Conservation (phyloP, 2,797 vertebrate genomes). For the Hoplostethus mediterraneus region DNA sequence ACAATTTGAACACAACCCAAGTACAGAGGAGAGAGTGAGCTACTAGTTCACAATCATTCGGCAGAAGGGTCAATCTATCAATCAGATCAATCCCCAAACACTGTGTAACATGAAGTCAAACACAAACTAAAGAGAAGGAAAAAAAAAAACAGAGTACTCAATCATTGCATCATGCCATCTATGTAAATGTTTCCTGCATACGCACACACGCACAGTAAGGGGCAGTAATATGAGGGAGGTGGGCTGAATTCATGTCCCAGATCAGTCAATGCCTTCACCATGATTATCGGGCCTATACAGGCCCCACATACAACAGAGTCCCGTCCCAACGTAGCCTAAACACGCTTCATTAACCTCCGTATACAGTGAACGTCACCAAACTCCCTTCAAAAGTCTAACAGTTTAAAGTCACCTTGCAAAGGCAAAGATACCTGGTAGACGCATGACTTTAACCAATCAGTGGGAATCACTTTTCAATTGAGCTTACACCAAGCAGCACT, state of each 20-base stretch:
- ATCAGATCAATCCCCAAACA: constrained; percentile 62
- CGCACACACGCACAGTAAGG: constrained; percentile 37
- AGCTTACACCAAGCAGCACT: neutral
- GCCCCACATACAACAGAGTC: constrained; percentile 14
- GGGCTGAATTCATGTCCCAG: constrained; percentile 49
- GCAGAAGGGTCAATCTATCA: constrained; percentile 69
- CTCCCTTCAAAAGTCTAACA: constrained; percentile 17
- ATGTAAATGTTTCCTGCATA: constrained; percentile 38
- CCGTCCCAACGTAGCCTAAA: constrained; percentile 19
- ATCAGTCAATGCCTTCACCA: constrained; percentile 53
- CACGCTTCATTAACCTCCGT: neutral
- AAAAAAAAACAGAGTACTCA: constrained; percentile 35
- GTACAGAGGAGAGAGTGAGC: constrained; percentile 47
- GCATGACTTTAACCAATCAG: too few species aligned
- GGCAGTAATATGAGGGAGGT: constrained; percentile 38
- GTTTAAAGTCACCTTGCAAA: neutral
- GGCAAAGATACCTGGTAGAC: neutral
- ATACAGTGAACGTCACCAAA: constrained; percentile 25
- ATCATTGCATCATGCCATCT: constrained; percentile 46
- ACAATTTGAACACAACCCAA: constrained; percentile 27
- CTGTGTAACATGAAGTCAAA: constrained; percentile 42
- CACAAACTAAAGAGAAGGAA: neutral
- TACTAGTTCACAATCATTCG: constrained; percentile 71
- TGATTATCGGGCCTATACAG: constrained; percentile 43
- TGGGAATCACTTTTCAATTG: too few species aligned